Conservation (phyloP, 2,888 invertebrate species). For the Idaea biselata region DNA sequence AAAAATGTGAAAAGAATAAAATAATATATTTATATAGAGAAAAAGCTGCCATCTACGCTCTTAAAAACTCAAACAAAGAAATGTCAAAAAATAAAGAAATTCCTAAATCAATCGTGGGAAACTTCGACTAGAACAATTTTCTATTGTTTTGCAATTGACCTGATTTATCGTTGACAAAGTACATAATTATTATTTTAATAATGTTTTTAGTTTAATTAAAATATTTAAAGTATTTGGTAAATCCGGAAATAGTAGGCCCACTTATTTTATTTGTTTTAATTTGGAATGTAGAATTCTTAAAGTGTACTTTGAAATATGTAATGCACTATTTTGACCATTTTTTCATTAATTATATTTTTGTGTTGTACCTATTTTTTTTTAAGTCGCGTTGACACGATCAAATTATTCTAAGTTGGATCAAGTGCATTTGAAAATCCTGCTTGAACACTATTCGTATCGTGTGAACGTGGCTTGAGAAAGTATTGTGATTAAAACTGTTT, state of each 20-base stretch:
- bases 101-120: not conserved
- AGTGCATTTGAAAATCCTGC: too few relatives aligned
- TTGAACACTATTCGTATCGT: too few relatives aligned
- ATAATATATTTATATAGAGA: too few relatives aligned
- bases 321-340: not conserved
- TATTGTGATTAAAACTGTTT: too few relatives aligned
- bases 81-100: not conserved
- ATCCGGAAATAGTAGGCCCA: not conserved
- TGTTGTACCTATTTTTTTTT: not conserved
- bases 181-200: not conserved
- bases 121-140: not conserved
- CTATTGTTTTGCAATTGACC: constrained; percentile 4
- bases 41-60: too few relatives aligned
- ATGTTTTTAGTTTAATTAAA: not conserved
- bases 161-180: not conserved
- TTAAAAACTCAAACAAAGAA: not conserved
- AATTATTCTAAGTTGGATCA: too few relatives aligned
- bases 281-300: not conserved
- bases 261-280: not conserved
- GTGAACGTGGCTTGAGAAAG: too few relatives aligned
- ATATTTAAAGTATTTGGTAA: not conserved
- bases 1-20: too few relatives aligned
- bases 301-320: not conserved
- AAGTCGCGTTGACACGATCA: not conserved
- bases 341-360: not conserved